phyloP scores from a whole-genome alignment of 1,140 invertebrate species.

The Dendrolimus kikuchii region DNA sequence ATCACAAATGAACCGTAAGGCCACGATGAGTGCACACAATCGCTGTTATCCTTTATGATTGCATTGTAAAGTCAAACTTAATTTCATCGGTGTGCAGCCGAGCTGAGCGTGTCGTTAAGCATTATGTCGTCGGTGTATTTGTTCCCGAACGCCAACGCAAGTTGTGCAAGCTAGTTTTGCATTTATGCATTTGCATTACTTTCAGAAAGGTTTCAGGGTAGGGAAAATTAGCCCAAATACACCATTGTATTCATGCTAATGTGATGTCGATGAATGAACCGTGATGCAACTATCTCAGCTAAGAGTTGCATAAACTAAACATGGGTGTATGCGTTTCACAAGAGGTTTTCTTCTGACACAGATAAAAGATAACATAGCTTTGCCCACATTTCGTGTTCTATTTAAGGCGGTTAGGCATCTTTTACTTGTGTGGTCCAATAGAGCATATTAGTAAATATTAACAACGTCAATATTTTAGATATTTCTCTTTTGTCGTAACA shows the following conservation, averaged over 20 bases:
- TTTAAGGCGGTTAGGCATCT: background rate
- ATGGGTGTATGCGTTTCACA: conserved; percentile 13
- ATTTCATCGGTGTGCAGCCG: conserved; percentile 3
- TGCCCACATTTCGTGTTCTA: background rate
- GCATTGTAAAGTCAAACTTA: conserved; percentile 2
- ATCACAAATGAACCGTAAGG: too few relatives aligned
- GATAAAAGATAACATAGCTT: conserved; percentile 13
- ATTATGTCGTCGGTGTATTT: conserved; percentile 15
- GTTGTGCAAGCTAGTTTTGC: conserved; percentile 26
- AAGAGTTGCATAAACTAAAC: conserved; percentile 27
- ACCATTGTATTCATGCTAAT: conserved; percentile 44
- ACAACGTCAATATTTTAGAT: too few relatives aligned
- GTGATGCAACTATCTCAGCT: conserved; percentile 26
- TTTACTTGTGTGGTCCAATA: conserved; percentile 13
- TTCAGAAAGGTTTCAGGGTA: conserved; percentile 26
- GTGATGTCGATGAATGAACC: conserved; percentile 25
- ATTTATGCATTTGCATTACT: conserved; percentile 36
- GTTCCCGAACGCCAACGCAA: conserved; percentile 21
- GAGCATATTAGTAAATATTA: background rate
- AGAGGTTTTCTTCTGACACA: conserved; percentile 11
- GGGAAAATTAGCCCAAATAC: conserved; percentile 17
- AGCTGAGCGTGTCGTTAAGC: conserved; percentile 20
- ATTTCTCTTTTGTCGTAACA: too few relatives aligned
- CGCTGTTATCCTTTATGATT: too few relatives aligned
- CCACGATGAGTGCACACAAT: too few relatives aligned